Evolutionary conservation across 2,113 vertebrate genomes (phyloP).

Genomic region (Nothoprocta perdicaria): DNA sequence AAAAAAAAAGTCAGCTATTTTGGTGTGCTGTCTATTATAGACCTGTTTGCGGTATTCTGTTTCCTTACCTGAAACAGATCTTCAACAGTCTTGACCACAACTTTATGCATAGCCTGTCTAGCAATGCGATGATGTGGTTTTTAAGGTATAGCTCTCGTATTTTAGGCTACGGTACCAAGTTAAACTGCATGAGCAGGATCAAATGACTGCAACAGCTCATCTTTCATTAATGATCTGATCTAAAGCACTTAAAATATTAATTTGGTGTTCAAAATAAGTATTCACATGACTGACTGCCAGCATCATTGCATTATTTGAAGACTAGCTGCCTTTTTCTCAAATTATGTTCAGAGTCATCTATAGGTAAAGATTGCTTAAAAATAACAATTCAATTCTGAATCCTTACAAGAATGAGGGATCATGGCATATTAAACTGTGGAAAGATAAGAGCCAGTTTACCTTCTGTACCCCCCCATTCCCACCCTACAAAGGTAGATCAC

Average conservation of each 20-base stretch:
- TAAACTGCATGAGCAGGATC: background rate
- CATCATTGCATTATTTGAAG: background rate
- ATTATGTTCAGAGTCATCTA: background rate
- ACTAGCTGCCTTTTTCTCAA: background rate
- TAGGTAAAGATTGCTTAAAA: background rate
- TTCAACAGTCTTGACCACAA: constrained; percentile 42
- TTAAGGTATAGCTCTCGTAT: background rate
- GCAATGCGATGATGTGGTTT: constrained; percentile 48
- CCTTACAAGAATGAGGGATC: background rate
- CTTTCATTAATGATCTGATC: background rate
- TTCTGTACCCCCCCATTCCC: background rate
- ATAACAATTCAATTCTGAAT: background rate
- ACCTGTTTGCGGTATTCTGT: constrained; percentile 13
- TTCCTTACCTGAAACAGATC: constrained; percentile 56
- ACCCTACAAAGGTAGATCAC: background rate
- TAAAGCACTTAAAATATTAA: background rate
- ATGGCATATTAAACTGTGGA: background rate
- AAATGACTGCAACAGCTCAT: background rate
- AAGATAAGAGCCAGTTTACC: background rate
- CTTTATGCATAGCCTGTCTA: constrained; percentile 28
- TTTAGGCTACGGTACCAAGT: background rate
- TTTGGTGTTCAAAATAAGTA: background rate
- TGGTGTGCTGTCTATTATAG: background rate
- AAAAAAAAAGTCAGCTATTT: background rate
- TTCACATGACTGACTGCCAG: background rate